Evolutionary conservation across 2,113 vertebrate genomes (phyloP).

Genomic region (Antigone vipio): DNA sequence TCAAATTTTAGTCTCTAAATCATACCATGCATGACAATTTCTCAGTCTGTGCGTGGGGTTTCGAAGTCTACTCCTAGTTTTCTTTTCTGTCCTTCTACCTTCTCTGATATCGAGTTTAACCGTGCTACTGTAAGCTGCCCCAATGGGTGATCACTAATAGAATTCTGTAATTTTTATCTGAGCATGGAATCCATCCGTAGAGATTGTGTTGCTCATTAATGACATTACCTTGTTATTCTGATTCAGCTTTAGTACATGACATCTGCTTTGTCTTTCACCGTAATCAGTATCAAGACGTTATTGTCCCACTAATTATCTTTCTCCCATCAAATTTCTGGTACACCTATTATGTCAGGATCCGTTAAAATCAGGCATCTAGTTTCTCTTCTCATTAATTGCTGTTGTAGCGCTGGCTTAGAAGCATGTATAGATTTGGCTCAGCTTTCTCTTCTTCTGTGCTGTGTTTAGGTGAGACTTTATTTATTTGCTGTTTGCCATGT

Average conservation of each 20-base stretch:
- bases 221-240: constrained; percentile 35
- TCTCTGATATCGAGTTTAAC: neutral
- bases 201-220: constrained; percentile 14
- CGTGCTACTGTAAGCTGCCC: neutral
- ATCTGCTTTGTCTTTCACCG: constrained; percentile 44
- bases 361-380: constrained; percentile 30
- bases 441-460: neutral
- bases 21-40: rapidly evolving
- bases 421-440: neutral
- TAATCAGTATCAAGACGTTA: constrained; percentile 33
- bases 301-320: constrained; percentile 45
- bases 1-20: neutral
- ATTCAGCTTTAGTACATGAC: constrained; percentile 27
- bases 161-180: neutral
- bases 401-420: constrained; percentile 4
- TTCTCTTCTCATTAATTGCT: constrained; percentile 18
- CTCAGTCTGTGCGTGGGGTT: neutral
- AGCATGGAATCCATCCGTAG: neutral
- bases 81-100: neutral
- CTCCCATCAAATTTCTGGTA: constrained; percentile 34
- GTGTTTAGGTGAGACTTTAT: constrained; percentile 9
- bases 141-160: neutral
- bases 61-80: neutral
- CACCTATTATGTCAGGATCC: constrained; percentile 42
- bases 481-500: constrained; percentile 26